phyloP scores from a whole-genome alignment of 2,888 invertebrate species.

The Hirudinaria manillensis region DNA sequence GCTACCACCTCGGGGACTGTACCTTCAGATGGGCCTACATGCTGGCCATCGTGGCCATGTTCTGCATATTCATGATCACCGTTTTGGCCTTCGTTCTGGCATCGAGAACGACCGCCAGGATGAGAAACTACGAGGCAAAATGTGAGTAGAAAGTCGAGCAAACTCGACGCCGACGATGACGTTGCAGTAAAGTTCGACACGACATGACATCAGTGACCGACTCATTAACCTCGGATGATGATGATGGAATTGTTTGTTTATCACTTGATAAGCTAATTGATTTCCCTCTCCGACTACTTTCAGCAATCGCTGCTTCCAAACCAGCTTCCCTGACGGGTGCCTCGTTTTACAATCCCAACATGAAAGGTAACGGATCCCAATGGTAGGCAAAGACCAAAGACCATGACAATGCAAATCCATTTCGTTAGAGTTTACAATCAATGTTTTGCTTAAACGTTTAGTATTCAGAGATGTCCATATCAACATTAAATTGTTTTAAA shows the following conservation, averaged over 20 bases:
- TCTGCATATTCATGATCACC: conserved; percentile 76
- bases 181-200: too few relatives aligned
- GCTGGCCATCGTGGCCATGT: conserved; percentile 78
- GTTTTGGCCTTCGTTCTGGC: conserved; percentile 87
- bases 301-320: conserved; percentile 8
- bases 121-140: conserved; percentile 30
- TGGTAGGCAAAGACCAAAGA: not conserved
- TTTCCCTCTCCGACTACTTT: not conserved
- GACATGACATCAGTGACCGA: too few relatives aligned
- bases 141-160: conserved; percentile 6
- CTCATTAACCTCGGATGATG: too few relatives aligned
- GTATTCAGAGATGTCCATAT: too few relatives aligned
- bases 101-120: conserved; percentile 64
- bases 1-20: conserved; percentile 73
- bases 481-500: too few relatives aligned
- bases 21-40: conserved; percentile 75
- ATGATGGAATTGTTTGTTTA: too few relatives aligned
- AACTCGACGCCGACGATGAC: not conserved
- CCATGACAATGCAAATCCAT: too few relatives aligned
- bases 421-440: too few relatives aligned
- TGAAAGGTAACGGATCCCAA: not conserved
- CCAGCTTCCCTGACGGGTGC: conserved; percentile 17
- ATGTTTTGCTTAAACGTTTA: too few relatives aligned
- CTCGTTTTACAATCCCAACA: conserved; percentile 25
- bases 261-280: too few relatives aligned